Percentiles rank a stretch among this genome's conserved stretches.
These are phyloP conservation scores for Ptilodon capucinus DNA, from an alignment of 2,888 invertebrate genomes.

Conservation along the genomic window DNA sequence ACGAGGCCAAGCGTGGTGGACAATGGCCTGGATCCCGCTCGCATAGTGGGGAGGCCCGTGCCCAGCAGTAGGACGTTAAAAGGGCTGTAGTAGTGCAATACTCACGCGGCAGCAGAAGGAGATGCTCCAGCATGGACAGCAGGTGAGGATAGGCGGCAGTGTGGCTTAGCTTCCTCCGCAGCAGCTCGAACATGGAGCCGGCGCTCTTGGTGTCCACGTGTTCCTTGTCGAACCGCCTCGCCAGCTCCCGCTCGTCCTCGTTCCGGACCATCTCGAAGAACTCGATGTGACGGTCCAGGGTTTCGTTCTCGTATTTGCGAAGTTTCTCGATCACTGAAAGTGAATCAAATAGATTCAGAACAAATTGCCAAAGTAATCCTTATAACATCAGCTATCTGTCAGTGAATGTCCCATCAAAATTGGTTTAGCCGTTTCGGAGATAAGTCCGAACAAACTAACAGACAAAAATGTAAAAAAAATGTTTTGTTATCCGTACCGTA, in stretches of 20 bases:
- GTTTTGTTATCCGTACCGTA: not conserved
- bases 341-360: no score
- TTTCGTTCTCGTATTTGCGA: constrained; percentile 95
- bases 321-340: constrained; percentile 93
- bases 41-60: no score
- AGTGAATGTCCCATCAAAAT: no score
- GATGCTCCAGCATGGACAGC: constrained; percentile 93
- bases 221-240: constrained; percentile 93
- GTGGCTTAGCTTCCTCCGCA: constrained; percentile 94
- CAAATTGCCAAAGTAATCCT: no score
- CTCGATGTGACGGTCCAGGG: constrained; percentile 97
- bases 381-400: no score
- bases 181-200: constrained; percentile 94
- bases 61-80: not conserved
- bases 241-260: constrained; percentile 97
- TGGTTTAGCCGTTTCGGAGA: no score
- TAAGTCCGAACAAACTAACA: no score
- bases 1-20: no score
- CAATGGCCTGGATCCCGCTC: not conserved
- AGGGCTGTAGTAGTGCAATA: no score
- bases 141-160: constrained; percentile 97
- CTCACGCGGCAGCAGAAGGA: constrained; percentile 88
- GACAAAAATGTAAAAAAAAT: no score
- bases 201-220: constrained; percentile 98
- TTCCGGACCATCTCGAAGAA: constrained; percentile 99